Base-by-base conservation (phyloP, 2,888 invertebrate species). In the Tortrix viridana region DNA sequence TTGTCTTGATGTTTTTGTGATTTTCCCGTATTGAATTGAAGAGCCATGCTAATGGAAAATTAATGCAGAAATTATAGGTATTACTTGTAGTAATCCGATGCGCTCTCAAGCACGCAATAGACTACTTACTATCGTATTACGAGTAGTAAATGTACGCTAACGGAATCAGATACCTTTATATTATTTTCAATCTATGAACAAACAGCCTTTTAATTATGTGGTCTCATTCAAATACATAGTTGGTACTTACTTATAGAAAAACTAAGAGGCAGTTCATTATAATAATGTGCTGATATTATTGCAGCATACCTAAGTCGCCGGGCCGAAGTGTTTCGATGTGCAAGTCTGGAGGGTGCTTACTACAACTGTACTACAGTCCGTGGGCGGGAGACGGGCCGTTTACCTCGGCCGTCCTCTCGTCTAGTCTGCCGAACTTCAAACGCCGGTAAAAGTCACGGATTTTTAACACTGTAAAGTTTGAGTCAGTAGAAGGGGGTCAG, bases 351-450 rank as follows among this genome's bases (percentile, higher is more conserved):
- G 74, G 71, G 69, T 64, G 59, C 65, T 69, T 85, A 86, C 85
- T 84, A 88, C 82, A 74, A 70, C 74, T 75, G 71, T 86, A 88
- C 89, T 88, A 88, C 81, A 75, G 82, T 80, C 81, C 81, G 84
- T 84, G 84, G 88, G 86, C 76, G 85, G 79, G 71, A 69, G 82
- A 71, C 80, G 71, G 84, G 85, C 81, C 83, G 84, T 85, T 84
- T 82, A 84, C 84, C 72, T 76, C 73, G 68, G 69, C 72, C 71
- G 71, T 74, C 76, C 76, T 75, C 76, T 73, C 71, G 68, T 73
- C 68, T 69, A 69, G 55, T 56, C 55, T n/a, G 23, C 69, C 73
- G 72, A 82, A 85, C 85, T 77, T 70, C 65, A 75, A 74, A 70
- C 71, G 69, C 72, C 73, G 77, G 69, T 68, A 66, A 72, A 68